These are phyloP conservation scores for Pachyuromys duprasi DNA, from an alignment of 2,797 vertebrate genomes.

Conservation along the genomic window DNA sequence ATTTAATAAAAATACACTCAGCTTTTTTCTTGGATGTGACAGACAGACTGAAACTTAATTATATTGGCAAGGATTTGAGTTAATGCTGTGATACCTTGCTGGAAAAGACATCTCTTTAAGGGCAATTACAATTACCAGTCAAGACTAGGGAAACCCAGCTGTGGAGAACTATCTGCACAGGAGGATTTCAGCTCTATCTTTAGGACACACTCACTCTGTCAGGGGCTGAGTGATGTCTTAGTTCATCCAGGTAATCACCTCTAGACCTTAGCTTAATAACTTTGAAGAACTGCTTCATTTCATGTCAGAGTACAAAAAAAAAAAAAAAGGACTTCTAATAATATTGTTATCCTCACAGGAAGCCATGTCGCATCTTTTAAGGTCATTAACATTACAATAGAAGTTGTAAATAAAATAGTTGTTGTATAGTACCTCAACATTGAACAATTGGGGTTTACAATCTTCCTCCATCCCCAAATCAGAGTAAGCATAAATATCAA, in stretches of 20 bases:
- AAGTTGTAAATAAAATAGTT: not conserved
- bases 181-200: not conserved
- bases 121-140: constrained; percentile 57
- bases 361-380: not conserved
- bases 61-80: constrained; percentile 64
- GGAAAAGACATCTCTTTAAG: constrained; percentile 63
- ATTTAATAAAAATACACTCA: constrained; percentile 78
- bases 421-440: not conserved
- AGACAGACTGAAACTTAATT: constrained; percentile 77
- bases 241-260: not conserved
- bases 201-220: not conserved
- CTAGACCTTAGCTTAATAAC: not conserved
- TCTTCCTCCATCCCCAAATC: not conserved
- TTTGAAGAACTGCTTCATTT: constrained; percentile 24
- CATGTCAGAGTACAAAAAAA: not conserved
- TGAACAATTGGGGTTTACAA: not conserved
- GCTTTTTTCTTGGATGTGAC: constrained; percentile 61
- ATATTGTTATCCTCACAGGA: not conserved
- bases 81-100: constrained; percentile 66
- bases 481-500: constrained; percentile 6
- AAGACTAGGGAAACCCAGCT: not conserved
- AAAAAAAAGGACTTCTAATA: not conserved
- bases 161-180: constrained; percentile 21
- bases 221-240: not conserved
- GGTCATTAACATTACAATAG: constrained; percentile 6